Conservation (phyloP, 1,140 invertebrate species). For the Bombus confusus region DNA sequence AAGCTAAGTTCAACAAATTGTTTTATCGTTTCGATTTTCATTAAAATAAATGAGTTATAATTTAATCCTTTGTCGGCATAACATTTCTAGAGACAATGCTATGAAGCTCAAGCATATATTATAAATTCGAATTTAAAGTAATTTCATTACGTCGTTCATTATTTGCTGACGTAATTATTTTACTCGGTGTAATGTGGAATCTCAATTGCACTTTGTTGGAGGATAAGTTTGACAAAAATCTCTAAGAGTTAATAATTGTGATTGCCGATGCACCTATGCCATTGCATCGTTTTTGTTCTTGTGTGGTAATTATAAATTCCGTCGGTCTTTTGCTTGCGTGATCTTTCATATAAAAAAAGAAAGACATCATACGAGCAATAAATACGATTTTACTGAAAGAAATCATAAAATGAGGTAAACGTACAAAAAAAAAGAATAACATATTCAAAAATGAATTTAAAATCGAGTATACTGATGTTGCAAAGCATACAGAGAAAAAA, state of each 20-base stretch:
- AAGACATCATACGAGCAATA: neutral
- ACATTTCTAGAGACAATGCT: neutral
- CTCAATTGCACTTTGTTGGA: neutral
- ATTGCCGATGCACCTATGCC: neutral
- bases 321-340: slow-evolving; percentile 8
- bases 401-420: neutral
- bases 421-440: neutral
- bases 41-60: neutral
- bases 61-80: neutral
- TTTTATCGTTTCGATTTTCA: neutral
- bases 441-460: neutral
- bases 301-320: slow-evolving; percentile 5
- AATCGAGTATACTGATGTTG: neutral
- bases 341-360: neutral
- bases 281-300: neutral
- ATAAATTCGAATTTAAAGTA: neutral
- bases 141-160: neutral
- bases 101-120: neutral
- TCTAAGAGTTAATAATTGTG: neutral
- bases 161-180: neutral
- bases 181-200: neutral
- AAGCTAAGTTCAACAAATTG: neutral
- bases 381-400: neutral
- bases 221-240: neutral
- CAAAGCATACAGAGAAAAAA: neutral